phyloP scores from a whole-genome alignment of 2,888 invertebrate genomes.

The Craniophora ligustri region DNA sequence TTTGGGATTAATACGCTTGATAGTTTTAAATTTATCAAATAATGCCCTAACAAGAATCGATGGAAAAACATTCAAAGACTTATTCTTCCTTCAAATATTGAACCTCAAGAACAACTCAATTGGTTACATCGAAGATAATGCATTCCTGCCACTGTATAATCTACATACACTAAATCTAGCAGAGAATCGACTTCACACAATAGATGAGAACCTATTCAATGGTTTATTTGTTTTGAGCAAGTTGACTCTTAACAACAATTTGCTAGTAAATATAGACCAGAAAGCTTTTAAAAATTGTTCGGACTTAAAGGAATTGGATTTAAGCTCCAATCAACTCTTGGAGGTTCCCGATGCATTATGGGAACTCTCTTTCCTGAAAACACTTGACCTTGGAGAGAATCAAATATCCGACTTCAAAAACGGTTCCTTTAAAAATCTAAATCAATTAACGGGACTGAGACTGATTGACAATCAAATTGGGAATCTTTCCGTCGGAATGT shows the following conservation, averaged over 20 bases:
- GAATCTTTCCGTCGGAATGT: constrained; percentile 95
- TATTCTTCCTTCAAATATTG: constrained; percentile 95
- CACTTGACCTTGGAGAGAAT: constrained; percentile 97
- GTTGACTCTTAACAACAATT: constrained; percentile 95
- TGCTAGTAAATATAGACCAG: constrained; percentile 93
- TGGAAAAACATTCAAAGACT: constrained; percentile 94
- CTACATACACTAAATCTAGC: constrained; percentile 96
- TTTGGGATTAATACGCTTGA: constrained; percentile 94
- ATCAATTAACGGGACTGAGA: constrained; percentile 95
- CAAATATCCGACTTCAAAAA: constrained; percentile 94
- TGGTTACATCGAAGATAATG: constrained; percentile 95
- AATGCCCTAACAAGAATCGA: constrained; percentile 95
- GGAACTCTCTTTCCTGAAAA: constrained; percentile 94
- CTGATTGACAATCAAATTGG: constrained; percentile 97
- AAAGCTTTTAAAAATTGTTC: constrained; percentile 96
- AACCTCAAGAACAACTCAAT: constrained; percentile 96
- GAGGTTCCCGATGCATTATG: constrained; percentile 95
- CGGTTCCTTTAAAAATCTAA: constrained; percentile 95
- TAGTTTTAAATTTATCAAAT: constrained; percentile 95
- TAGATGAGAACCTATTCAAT: constrained; percentile 94
- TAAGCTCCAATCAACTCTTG: constrained; percentile 95
- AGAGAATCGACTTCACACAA: constrained; percentile 94
- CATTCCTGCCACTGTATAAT: constrained; percentile 96
- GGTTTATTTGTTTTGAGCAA: constrained; percentile 95
- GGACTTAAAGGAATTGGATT: constrained; percentile 95